Percentiles rank a stretch among this genome's conserved stretches.
phyloP scores from a whole-genome alignment of 1,140 invertebrate genomes.

The Magallana angulata region DNA sequence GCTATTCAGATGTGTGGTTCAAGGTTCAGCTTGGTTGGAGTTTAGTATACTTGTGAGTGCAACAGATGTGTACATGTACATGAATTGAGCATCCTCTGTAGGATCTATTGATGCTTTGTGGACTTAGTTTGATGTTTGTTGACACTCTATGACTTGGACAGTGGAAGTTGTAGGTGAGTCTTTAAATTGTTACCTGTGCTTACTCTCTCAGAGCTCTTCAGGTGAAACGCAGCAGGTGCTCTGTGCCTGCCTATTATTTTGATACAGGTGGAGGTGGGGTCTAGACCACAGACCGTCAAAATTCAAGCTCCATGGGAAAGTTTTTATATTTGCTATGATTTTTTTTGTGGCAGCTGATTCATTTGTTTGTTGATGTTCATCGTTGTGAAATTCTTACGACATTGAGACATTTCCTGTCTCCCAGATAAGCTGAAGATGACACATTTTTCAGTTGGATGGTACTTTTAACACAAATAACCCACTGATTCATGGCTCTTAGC shows the following conservation, averaged over 20 bases:
- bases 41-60: not conserved
- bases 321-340: conserved; percentile 7
- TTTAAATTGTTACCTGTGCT: conserved; percentile 30
- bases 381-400: conserved; percentile 31
- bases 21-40: conserved; percentile 29
- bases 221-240: conserved; percentile 21
- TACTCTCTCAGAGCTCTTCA: not conserved
- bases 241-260: not conserved
- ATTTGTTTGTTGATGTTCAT: conserved; percentile 26
- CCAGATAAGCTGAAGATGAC: conserved; percentile 3
- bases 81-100: not conserved
- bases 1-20: conserved; percentile 35
- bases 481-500: not conserved
- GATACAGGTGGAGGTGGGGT: conserved; percentile 7
- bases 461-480: not conserved
- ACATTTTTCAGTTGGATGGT: conserved; percentile 23
- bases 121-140: not conserved
- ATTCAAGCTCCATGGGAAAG: not conserved
- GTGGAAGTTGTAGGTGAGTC: conserved; percentile 24
- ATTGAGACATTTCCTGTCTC: conserved; percentile 33
- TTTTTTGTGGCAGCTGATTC: conserved; percentile 13
- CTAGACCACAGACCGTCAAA: not conserved
- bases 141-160: conserved; percentile 29
- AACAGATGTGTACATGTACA: conserved; percentile 10
- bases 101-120: not conserved